Percentiles rank a stretch among this genome's conserved stretches.
These are phyloP conservation scores for Nomada ruficornis DNA, from an alignment of 2,888 invertebrate genomes.

Conservation along the genomic window DNA sequence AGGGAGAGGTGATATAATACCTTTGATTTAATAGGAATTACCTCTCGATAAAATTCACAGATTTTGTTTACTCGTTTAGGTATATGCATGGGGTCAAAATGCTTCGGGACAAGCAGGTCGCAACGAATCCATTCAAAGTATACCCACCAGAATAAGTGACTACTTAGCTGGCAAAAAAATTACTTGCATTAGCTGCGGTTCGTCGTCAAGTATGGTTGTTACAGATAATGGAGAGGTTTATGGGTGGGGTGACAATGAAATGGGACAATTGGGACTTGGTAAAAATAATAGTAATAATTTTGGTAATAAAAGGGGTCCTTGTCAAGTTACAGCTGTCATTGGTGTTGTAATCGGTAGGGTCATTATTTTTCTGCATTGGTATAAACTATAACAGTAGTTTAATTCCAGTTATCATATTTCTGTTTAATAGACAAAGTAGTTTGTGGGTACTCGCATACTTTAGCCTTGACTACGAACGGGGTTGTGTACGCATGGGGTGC, in stretches of 20 bases:
- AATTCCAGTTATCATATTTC: conserved; percentile 74
- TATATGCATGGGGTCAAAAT: conserved; percentile 88
- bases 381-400: neutral
- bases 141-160: conserved; percentile 85
- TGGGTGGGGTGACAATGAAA: conserved; percentile 87
- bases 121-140: conserved; percentile 73
- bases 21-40: neutral
- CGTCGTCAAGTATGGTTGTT: conserved; percentile 86
- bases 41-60: neutral
- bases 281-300: conserved; percentile 78
- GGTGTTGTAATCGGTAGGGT: conserved; percentile 82
- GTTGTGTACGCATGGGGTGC: conserved; percentile 87
- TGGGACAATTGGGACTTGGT: conserved; percentile 86
- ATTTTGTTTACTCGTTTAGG: conserved; percentile 80
- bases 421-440: conserved; percentile 82
- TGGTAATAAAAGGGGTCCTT: conserved; percentile 86
- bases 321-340: conserved; percentile 83
- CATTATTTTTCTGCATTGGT: neutral
- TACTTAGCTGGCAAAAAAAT: conserved; percentile 84
- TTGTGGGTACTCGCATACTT: conserved; percentile 87
- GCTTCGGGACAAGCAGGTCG: conserved; percentile 87
- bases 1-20: conserved; percentile 85
- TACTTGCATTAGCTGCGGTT: conserved; percentile 86
- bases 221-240: conserved; percentile 87
- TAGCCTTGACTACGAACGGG: conserved; percentile 87